Evolutionary conservation across 2,888 invertebrate species (phyloP), one percentile per base, ranked within the genome.

Genomic region (Spilarctia lutea): DNA sequence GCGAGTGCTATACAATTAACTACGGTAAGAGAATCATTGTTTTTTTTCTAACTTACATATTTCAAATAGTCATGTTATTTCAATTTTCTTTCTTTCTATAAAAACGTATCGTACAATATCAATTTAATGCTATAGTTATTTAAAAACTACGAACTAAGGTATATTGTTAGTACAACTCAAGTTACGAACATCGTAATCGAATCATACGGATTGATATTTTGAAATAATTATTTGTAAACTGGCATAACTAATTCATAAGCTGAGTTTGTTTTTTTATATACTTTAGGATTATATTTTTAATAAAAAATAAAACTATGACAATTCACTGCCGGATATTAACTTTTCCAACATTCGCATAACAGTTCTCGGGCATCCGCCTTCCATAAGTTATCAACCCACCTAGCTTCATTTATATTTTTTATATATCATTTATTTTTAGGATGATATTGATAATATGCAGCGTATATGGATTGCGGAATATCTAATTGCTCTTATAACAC

Each of bases 391-490:
- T 48, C 20, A 48, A 39, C 39, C 24, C 2, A 52, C 24, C 52
- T 24, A 10, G 8, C 52, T 20, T 24, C 3, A 56, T 56, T n/a
- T n/a, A 10, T 56, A 13, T 27, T 60, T 60, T 27, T 60, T 11
- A 56, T 56, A 11, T 56, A n/a, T 56, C 2, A 56, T 56, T 56
- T 56, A n/a, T 89, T 73, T 88, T 48, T 83, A 95, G 95, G 89
- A 91, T 68, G 88, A 88, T 10, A 92, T 90, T 0, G 88, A 90
- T 10, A 88, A 78, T 42, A 91, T 93, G 91, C 93, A 94, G 76
- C 87, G 90, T 60, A 86, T 94, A 71, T 94, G 94, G 93, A 92
- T 95, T 35, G 88, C 93, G 6, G 94, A 96, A 83, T 96, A 95
- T 81, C 82, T 95, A 1, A 75, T 92, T 48, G 95, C 96, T 1